Conservation (phyloP, 2,888 invertebrate genomes). For the Orchesella flavescens region DNA sequence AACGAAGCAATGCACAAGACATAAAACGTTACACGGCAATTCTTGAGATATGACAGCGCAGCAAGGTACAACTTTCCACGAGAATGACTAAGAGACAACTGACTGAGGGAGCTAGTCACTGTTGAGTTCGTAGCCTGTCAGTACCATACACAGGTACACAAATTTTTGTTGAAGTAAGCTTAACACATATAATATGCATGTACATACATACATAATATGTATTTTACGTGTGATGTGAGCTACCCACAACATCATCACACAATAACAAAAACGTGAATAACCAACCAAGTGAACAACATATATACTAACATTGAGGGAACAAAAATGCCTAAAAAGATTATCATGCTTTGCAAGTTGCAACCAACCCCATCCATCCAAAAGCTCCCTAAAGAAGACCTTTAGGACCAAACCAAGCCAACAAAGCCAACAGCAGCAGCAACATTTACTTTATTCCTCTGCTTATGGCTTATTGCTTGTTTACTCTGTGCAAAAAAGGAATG, state of each 20-base stretch:
- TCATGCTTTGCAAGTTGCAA: not conserved
- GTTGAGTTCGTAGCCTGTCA: slow-evolving; percentile 44
- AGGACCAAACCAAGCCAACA: not conserved
- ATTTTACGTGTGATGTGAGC: not conserved
- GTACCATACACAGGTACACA: not conserved
- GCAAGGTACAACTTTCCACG: slow-evolving; percentile 55
- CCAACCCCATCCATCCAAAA: slow-evolving; percentile 1
- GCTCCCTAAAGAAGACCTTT: not conserved
- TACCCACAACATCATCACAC: slow-evolving; percentile 1
- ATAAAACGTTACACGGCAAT: not conserved
- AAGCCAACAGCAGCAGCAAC: not conserved
- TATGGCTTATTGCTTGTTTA: too few relatives aligned
- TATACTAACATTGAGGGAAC: not conserved
- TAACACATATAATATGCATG: too few relatives aligned
- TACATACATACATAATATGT: too few relatives aligned
- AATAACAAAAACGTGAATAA: not conserved
- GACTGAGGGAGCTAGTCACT: slow-evolving; percentile 52
- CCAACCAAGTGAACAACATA: slow-evolving; percentile 6
- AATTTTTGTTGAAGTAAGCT: too few relatives aligned
- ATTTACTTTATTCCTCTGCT: not conserved
- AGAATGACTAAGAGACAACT: slow-evolving; percentile 57
- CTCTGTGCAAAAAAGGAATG: slow-evolving; percentile 7
- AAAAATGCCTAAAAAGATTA: not conserved
- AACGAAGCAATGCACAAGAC: not conserved
- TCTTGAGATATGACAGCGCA: slow-evolving; percentile 23